A percentile compares a stretch with the other conserved stretches of the same genome.
Conservation (phyloP, 2,797 vertebrate species). For the Sarcoramphus papa region DNA sequence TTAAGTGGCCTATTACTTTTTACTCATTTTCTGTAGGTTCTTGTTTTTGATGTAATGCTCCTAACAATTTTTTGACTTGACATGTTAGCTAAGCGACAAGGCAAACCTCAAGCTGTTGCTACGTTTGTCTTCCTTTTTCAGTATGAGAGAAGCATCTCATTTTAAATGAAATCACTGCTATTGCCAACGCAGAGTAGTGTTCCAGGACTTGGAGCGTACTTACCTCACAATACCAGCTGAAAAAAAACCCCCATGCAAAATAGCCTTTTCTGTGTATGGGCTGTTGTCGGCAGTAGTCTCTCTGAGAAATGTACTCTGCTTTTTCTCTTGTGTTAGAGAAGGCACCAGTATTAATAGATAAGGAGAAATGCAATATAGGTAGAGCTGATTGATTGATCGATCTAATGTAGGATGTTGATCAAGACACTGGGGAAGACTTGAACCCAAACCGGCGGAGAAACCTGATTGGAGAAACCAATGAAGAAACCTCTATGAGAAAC, state of each 20-base stretch:
- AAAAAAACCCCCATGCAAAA: neutral
- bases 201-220: neutral
- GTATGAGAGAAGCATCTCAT: neutral
- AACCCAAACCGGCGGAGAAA: constrained; percentile 94
- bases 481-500: constrained; percentile 91
- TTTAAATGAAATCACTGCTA: neutral
- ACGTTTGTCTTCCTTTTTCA: neutral
- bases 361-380: neutral
- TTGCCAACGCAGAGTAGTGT: neutral
- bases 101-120: neutral
- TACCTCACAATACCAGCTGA: neutral
- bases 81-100: fast-evolving
- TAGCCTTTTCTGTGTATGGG: neutral
- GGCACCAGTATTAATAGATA: neutral
- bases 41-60: neutral
- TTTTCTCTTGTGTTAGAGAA: neutral
- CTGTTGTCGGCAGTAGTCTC: neutral
- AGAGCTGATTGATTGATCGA: neutral
- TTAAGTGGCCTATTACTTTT: neutral
- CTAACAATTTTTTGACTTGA: neutral
- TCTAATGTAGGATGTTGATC: constrained; percentile 89
- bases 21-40: neutral
- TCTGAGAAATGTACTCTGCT: neutral
- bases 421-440: constrained; percentile 94
- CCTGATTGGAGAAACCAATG: constrained; percentile 82